Conservation (phyloP, 2,888 invertebrate species). For the Eupelmus urozonus region DNA sequence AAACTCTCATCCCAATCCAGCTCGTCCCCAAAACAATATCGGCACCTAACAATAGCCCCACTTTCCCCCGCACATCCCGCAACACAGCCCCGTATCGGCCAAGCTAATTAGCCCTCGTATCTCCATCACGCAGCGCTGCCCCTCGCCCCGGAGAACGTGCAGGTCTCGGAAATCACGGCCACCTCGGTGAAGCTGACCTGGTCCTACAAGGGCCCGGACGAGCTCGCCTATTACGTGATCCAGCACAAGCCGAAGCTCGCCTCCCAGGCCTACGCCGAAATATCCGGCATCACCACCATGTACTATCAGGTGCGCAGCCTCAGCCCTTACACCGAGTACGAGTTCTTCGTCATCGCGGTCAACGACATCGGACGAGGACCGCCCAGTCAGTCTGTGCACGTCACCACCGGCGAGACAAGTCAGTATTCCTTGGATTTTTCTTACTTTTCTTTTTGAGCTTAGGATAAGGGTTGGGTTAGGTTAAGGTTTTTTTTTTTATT, state of each 20-base stretch:
- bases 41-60: too few relatives aligned
- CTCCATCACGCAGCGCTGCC: conserved; percentile 96
- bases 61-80: too few relatives aligned
- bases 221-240: conserved; percentile 96
- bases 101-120: too few relatives aligned
- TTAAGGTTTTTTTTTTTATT: background rate
- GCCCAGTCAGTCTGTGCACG: conserved; percentile 91
- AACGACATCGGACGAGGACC: conserved; percentile 96
- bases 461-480: too few relatives aligned
- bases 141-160: conserved; percentile 92
- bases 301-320: conserved; percentile 93
- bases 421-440: conserved; percentile 74
- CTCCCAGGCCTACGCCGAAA: conserved; percentile 94
- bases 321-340: conserved; percentile 96
- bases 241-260: conserved; percentile 97
- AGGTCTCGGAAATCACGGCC: conserved; percentile 95
- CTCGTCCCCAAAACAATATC: too few relatives aligned
- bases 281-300: conserved; percentile 94
- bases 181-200: conserved; percentile 95
- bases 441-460: background rate
- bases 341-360: conserved; percentile 96
- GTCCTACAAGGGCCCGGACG: conserved; percentile 93
- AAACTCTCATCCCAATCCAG: too few relatives aligned
- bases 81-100: too few relatives aligned
- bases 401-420: conserved; percentile 98